phyloP scores from a whole-genome alignment of 1,140 invertebrate genomes.

The Pentalonia nigronervosa region DNA sequence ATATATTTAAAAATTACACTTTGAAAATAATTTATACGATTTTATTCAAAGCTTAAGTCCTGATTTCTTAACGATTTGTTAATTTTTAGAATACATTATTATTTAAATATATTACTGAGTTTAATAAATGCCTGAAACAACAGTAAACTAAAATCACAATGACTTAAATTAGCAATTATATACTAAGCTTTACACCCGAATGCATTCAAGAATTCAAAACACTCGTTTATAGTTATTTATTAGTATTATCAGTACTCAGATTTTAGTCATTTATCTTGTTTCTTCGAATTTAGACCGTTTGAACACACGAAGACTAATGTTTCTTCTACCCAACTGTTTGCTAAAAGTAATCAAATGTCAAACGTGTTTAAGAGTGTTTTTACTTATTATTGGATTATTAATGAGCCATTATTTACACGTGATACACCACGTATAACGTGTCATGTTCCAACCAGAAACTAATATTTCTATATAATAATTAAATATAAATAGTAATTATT shows the following conservation, averaged over 20 bases:
- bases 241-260: background rate
- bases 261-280: slow-evolving; percentile 37
- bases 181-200: background rate
- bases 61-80: background rate
- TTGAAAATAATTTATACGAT: background rate
- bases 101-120: background rate
- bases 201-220: background rate
- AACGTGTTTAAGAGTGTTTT: background rate
- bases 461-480: background rate
- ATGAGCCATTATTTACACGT: background rate
- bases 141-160: background rate
- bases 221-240: slow-evolving; percentile 34
- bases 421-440: background rate
- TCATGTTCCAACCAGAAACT: background rate
- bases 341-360: background rate
- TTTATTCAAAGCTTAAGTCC: background rate
- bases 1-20: background rate
- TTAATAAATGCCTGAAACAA: background rate
- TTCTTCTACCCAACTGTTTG: background rate
- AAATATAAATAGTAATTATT: background rate
- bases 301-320: background rate
- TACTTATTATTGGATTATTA: background rate
- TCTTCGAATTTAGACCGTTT: slow-evolving; percentile 7
- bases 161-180: slow-evolving; percentile 21
- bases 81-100: background rate